Evolutionary conservation across 2,888 invertebrate genomes (phyloP), one percentile per base, ranked within the genome.

Genomic region (Trypoxylon attenuatum): DNA sequence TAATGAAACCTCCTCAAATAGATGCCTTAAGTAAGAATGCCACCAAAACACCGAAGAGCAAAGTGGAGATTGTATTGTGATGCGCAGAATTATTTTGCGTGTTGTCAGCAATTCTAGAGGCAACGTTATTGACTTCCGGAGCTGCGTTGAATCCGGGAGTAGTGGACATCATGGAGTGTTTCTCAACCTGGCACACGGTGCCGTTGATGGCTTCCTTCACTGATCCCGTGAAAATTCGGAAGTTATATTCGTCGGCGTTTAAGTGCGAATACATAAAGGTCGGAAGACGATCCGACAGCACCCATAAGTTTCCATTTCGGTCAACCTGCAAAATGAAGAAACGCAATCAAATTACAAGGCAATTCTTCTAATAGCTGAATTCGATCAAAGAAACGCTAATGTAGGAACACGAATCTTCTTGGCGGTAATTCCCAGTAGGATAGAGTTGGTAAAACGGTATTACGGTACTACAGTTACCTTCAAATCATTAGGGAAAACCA

Each of bases 401-500:
- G n/a, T 45, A 33, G 2, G 13, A n/a, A 18, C 18, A 15, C n/a
- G 19, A 42, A 1, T 16, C 10, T 18, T 15, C 19, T 27, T 27
- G n/a, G n/a, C n/a, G 27, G n/a, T n/a, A 27, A 10, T 2, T n/a
- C n/a, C 3, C 27, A 27, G n/a, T n/a, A n/a, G n/a, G n/a, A n/a
- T n/a, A n/a, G n/a, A n/a, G 3, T 15, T 33, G 10, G 33, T 33
- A 33, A 33, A 33, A 41, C 4, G 6, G 18, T 18, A 18, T 18
- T 6, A 27, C 27, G 1, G n/a, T n/a, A 33, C 13, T 0, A 33
- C 10, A 10, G n/a, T 10, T 73, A 94, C 93, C 86, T 94, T 94
- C 1, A 94, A 89, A 72, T 94, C 94, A 49, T 93, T 93, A 1
- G 94, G 94, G 77, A 94, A 94, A 0, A 94, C 89, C 92, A 94